Evolutionary conservation across 2,113 vertebrate genomes (phyloP), one percentile per base, ranked within the genome.

Genomic region (Leucoraja erinaceus): DNA sequence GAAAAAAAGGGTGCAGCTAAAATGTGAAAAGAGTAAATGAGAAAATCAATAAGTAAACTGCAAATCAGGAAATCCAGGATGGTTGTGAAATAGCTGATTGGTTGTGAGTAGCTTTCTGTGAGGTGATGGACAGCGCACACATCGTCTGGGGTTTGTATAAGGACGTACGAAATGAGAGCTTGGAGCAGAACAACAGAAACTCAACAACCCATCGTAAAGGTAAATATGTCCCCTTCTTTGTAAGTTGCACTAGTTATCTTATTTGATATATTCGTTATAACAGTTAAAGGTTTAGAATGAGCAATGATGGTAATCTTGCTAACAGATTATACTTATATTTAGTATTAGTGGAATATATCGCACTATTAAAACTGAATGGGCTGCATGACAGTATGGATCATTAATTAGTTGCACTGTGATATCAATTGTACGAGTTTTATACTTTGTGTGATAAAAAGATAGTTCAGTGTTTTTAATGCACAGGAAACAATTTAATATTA

Each of bases 91-190:
- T 10, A 72, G 22, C 66, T 72, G 90, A 91, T 91, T 91, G 90
- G 90, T 68, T 91, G 66, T 28, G 68, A 72, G 12, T 28, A 18
- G 68, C 90, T 47, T 72, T 54, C 33, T 91, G 12, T 70, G 54
- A 33, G 0, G 33, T 91, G 90, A 91, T 20, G 70, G 90, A 91
- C 90, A 91, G 38, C 16, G 14, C 8, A 74, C 38, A 54, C 22
- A 14, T n/a, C 22, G 28, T 91, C 90, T 66, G 90, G 66, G 20
- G 4, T 91, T 68, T 91, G 90, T 91, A 91, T 91, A 91, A 91
- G 90, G 90, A 7, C 38, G 9, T 54, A 91, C 54, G 90, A 68
- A 91, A 54, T 25, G 90, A 88, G 59, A 63, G 66, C 68, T 54
- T 5, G 28, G 90, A 91, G 11, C 90, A 74, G 90, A 33, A 11